Conservation (phyloP, 2,888 invertebrate genomes). For the Candidula unifasciata region DNA sequence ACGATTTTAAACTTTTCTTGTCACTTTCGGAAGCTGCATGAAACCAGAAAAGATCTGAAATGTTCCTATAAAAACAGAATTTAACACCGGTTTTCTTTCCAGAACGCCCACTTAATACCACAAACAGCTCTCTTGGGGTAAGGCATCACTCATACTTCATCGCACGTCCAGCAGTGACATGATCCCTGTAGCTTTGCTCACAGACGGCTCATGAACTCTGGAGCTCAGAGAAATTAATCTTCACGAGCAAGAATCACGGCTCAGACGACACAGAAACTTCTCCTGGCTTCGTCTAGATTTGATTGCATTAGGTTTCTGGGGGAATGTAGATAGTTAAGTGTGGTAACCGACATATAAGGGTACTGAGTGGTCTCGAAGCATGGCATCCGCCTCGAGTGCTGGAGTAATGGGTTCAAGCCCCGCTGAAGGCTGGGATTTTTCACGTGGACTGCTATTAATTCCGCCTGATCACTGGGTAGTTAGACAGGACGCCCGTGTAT, state of each 20-base stretch:
- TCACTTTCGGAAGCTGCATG: background rate
- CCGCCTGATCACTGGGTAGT: too few relatives aligned
- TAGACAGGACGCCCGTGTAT: too few relatives aligned
- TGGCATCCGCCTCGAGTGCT: too few relatives aligned
- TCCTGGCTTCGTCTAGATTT: too few relatives aligned
- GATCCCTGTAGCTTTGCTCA: background rate
- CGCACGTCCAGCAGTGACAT: background rate
- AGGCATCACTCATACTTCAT: constrained; percentile 32
- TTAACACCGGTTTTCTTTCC: background rate
- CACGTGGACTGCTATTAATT: too few relatives aligned
- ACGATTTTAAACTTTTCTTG: background rate
- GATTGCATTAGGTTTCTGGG: too few relatives aligned
- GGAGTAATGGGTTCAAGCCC: too few relatives aligned
- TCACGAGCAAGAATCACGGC: background rate
- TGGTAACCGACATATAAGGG: too few relatives aligned
- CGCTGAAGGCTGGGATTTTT: too few relatives aligned
- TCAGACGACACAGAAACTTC: too few relatives aligned
- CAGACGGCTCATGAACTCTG: constrained; percentile 24
- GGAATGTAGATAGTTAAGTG: too few relatives aligned
- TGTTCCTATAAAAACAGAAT: background rate
- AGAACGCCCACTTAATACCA: constrained; percentile 8
- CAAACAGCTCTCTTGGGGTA: constrained; percentile 2
- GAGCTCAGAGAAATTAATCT: constrained; percentile 37
- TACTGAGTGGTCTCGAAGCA: too few relatives aligned
- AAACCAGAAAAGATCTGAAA: background rate